phyloP scores from a whole-genome alignment of 2,113 vertebrate genomes.

The Microtus oregoni region DNA sequence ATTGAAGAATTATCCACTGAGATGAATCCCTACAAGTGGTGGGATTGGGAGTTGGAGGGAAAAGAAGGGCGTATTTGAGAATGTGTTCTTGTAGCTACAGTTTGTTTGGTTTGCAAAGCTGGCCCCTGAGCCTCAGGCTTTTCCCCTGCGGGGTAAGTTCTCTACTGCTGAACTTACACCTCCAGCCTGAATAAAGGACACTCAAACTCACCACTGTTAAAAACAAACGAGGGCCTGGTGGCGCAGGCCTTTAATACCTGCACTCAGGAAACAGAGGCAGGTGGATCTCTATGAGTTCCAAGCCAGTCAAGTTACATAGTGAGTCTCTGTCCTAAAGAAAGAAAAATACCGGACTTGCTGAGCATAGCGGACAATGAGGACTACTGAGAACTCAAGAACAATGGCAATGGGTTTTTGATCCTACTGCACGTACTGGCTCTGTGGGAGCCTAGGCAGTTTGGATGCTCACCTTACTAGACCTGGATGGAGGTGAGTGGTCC shows the following conservation, averaged over 20 bases:
- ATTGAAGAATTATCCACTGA: background rate
- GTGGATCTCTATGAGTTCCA: background rate
- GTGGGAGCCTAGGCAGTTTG: too few relatives aligned
- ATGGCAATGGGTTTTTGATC: too few relatives aligned
- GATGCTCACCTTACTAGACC: too few relatives aligned
- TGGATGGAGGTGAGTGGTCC: too few relatives aligned
- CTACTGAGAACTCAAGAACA: too few relatives aligned
- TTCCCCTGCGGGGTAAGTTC: background rate
- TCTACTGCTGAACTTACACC: background rate
- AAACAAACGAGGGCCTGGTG: background rate
- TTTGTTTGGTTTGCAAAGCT: background rate
- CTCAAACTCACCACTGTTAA: background rate
- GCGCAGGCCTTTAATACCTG: background rate
- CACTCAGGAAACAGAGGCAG: background rate
- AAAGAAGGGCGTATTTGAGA: background rate
- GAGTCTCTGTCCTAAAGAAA: background rate
- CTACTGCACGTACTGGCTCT: too few relatives aligned
- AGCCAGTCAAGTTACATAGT: background rate
- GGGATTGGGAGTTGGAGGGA: background rate
- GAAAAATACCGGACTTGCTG: background rate
- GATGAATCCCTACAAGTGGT: background rate
- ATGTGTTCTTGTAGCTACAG: background rate
- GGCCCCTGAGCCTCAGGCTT: background rate
- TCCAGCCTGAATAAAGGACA: background rate
- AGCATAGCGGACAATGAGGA: too few relatives aligned